Conservation (phyloP, 2,113 vertebrate species). For the Girardinichthys multiradiatus region DNA sequence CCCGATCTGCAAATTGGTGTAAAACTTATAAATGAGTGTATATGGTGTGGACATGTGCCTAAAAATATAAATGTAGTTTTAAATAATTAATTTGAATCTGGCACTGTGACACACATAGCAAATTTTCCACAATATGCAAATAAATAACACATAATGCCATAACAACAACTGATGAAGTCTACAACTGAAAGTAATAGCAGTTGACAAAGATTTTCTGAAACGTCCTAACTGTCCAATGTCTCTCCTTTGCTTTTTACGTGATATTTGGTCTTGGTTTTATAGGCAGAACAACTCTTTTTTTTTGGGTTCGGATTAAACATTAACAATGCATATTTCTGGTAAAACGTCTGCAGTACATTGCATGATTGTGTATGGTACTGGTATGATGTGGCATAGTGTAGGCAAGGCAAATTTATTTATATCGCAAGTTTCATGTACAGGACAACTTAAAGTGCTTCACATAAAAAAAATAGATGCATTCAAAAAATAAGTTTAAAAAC, state of each 20-base stretch:
- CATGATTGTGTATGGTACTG: not conserved
- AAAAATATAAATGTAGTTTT: not conserved
- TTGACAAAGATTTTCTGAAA: too few relatives aligned
- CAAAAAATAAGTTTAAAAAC: too few relatives aligned
- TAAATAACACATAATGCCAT: too few relatives aligned
- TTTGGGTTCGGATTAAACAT: not conserved
- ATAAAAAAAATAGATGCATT: too few relatives aligned
- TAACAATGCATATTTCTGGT: not conserved
- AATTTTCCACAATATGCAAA: not conserved
- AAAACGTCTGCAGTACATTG: not conserved
- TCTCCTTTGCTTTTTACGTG: too few relatives aligned
- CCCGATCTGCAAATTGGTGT: not conserved
- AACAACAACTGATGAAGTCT: too few relatives aligned
- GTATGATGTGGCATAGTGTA: not conserved
- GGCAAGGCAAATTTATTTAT: too few relatives aligned
- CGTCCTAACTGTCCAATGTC: too few relatives aligned
- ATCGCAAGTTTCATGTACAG: too few relatives aligned
- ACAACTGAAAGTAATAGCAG: too few relatives aligned
- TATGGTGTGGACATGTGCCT: not conserved
- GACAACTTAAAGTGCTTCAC: too few relatives aligned
- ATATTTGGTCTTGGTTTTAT: not conserved
- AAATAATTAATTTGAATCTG: not conserved
- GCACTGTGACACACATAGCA: not conserved
- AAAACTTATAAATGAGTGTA: not conserved
- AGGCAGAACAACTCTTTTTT: not conserved